Evolutionary conservation across 2,888 invertebrate genomes (phyloP).

Genomic region (Eudemis profundana): DNA sequence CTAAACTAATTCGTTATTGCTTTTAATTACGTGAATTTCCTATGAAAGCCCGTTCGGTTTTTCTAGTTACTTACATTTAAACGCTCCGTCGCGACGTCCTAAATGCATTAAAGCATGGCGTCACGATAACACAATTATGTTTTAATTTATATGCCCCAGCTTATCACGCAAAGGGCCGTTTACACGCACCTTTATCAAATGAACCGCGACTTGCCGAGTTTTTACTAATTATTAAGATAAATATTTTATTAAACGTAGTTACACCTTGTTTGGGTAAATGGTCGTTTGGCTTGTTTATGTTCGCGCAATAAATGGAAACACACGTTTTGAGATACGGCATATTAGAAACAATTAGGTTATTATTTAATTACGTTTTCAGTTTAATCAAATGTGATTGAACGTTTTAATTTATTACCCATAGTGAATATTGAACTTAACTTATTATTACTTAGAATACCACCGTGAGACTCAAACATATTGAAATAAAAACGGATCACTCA

Average conservation of each 20-base stretch:
- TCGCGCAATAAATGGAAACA: slow-evolving; percentile 20
- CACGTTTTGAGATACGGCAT: slow-evolving; percentile 5
- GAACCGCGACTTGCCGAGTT: slow-evolving; percentile 73
- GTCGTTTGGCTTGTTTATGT: slow-evolving; percentile 65
- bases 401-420: too few relatives aligned
- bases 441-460: too few relatives aligned
- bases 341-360: neutral
- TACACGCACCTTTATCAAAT: slow-evolving; percentile 81
- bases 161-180: slow-evolving; percentile 76
- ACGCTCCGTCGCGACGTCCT: slow-evolving; percentile 54
- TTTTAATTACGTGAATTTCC: slow-evolving; percentile 17
- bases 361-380: too few relatives aligned
- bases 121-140: slow-evolving; percentile 85
- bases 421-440: too few relatives aligned
- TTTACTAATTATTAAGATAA: slow-evolving; percentile 85
- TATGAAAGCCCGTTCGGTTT: slow-evolving; percentile 26
- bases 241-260: slow-evolving; percentile 73
- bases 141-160: slow-evolving; percentile 82
- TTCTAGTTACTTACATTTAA: slow-evolving; percentile 37
- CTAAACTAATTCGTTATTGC: neutral
- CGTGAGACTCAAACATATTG: too few relatives aligned
- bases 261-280: slow-evolving; percentile 73
- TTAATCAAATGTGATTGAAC: too few relatives aligned
- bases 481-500: too few relatives aligned
- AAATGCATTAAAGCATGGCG: slow-evolving; percentile 78